These are phyloP conservation scores for Anser brachyrhynchus DNA, from an alignment of 2,113 vertebrate species.

Conservation along the genomic window DNA sequence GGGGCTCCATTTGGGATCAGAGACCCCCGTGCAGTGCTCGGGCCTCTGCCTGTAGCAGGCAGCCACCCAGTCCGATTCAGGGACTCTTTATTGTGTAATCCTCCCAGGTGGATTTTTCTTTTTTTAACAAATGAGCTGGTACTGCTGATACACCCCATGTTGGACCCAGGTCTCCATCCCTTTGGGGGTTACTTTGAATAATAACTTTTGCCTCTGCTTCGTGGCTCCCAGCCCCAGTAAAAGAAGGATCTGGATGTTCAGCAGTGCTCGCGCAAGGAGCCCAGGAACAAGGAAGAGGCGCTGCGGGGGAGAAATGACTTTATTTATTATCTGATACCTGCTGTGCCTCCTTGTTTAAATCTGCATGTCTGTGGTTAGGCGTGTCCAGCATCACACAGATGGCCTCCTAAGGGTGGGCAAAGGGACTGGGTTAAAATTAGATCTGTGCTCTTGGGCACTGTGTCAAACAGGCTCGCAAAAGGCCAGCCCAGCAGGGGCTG, in stretches of 20 bases:
- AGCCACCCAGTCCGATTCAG: not conserved
- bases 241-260: not conserved
- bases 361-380: not conserved
- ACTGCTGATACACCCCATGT: fast-evolving
- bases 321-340: not conserved
- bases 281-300: not conserved
- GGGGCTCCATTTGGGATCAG: not conserved
- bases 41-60: not conserved
- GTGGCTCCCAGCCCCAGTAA: not conserved
- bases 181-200: not conserved
- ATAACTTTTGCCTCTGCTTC: not conserved
- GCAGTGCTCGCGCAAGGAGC: not conserved
- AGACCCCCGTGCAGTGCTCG: not conserved
- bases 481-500: not conserved
- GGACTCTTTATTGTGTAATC: not conserved
- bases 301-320: not conserved
- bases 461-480: not conserved
- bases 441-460: not conserved
- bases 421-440: not conserved
- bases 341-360: not conserved
- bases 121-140: not conserved
- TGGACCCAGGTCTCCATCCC: not conserved
- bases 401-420: not conserved
- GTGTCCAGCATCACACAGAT: not conserved
- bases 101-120: not conserved